phyloP scores from a whole-genome alignment of 2,797 vertebrate genomes.

The Varecia variegata region DNA sequence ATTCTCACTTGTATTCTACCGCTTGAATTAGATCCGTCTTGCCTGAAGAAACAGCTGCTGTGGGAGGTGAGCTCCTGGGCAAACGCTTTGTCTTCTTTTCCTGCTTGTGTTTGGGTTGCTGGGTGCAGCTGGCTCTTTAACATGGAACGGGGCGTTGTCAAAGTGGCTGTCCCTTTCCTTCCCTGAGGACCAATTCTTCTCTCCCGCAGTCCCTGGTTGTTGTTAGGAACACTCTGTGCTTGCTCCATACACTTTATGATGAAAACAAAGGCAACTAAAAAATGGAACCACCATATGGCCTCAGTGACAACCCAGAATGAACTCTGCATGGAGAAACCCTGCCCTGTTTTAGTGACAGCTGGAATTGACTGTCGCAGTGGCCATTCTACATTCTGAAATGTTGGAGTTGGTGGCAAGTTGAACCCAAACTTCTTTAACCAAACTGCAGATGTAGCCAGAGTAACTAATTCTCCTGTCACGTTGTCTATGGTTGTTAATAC shows the following conservation, averaged over 20 bases:
- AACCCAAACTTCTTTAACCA: not conserved
- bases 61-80: not conserved
- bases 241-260: not conserved
- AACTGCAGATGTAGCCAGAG: not conserved
- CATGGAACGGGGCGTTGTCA: not conserved
- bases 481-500: not conserved
- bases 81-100: not conserved
- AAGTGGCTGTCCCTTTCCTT: not conserved
- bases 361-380: not conserved
- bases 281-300: slow-evolving; percentile 56
- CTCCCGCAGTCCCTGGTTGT: not conserved
- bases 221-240: slow-evolving; percentile 67
- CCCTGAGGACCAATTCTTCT: slow-evolving; percentile 42
- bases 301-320: not conserved
- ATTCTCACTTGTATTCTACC: not conserved
- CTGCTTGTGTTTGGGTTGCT: not conserved
- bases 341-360: rapidly evolving
- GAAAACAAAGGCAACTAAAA: slow-evolving; percentile 63
- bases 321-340: not conserved
- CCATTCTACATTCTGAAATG: not conserved
- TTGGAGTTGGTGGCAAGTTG: not conserved
- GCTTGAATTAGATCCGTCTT: not conserved
- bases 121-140: not conserved
- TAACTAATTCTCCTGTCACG: not conserved
- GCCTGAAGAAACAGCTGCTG: not conserved